phyloP scores from a whole-genome alignment of 2,888 invertebrate genomes.

The Adelognathus sp. region DNA sequence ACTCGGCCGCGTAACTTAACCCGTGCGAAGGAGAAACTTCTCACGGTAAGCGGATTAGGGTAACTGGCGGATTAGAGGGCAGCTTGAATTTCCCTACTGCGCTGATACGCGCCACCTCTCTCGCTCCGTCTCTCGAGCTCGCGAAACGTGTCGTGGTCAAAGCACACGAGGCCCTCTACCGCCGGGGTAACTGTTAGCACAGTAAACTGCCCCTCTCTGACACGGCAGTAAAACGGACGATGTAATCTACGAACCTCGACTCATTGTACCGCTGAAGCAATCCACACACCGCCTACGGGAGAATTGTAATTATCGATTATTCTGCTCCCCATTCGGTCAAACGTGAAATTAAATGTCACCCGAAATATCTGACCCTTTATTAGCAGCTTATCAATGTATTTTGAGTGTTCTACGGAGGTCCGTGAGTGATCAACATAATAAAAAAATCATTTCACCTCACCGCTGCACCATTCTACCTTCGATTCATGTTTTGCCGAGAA shows the following conservation, averaged over 20 bases:
- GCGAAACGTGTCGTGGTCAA: conserved; percentile 44
- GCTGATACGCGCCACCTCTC: conserved; percentile 13
- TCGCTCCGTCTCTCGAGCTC: conserved; percentile 31
- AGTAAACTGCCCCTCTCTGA: neutral
- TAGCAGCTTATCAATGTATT: too few species aligned
- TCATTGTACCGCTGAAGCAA: neutral
- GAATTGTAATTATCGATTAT: neutral
- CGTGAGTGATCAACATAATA: too few species aligned
- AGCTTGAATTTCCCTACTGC: conserved; percentile 21
- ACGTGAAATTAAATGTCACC: neutral
- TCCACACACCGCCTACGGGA: neutral
- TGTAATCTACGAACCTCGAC: neutral
- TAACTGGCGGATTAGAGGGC: conserved; percentile 60
- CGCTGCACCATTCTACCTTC: too few species aligned
- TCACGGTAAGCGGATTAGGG: conserved; percentile 60
- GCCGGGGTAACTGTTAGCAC: neutral
- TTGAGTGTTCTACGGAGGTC: too few species aligned
- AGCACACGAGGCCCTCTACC: neutral
- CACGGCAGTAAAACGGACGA: neutral
- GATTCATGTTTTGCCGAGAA: too few species aligned
- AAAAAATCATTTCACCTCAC: too few species aligned
- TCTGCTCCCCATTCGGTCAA: neutral
- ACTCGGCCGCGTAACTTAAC: conserved; percentile 51
- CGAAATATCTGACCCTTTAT: too few species aligned
- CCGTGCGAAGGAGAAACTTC: conserved; percentile 54